A percentile compares a stretch with the other conserved stretches of the same genome.
Conservation (phyloP, 2,797 vertebrate species). For the Telmatherina bonti region DNA sequence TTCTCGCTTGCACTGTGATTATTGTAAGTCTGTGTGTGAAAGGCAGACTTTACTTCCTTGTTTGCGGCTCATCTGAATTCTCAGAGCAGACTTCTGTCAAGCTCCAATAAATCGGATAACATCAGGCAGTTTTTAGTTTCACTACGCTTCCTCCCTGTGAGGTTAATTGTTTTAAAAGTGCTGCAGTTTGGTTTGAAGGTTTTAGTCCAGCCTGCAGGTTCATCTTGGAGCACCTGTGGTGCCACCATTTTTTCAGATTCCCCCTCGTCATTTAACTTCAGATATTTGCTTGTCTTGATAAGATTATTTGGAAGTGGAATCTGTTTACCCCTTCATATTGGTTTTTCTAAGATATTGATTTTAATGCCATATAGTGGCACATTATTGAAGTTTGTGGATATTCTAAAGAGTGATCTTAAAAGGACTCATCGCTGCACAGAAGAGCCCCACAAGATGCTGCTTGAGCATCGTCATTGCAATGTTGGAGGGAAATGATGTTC, state of each 20-base stretch:
- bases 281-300: constrained; percentile 30
- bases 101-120: constrained; percentile 46
- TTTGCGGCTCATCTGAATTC: constrained; percentile 53
- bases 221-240: constrained; percentile 40
- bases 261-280: constrained; percentile 32
- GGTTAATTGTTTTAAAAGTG: constrained; percentile 65
- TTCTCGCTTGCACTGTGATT: constrained; percentile 25
- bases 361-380: background rate
- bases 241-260: constrained; percentile 34
- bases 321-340: background rate
- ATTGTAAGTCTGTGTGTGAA: constrained; percentile 31
- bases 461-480: too few relatives aligned
- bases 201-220: constrained; percentile 43
- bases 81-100: constrained; percentile 41
- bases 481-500: too few relatives aligned
- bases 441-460: too few relatives aligned
- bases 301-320: constrained; percentile 31
- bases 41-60: constrained; percentile 35
- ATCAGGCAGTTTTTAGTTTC: constrained; percentile 54
- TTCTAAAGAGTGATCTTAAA: background rate
- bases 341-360: background rate
- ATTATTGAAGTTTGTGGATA: background rate
- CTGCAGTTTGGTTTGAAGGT: constrained; percentile 46
- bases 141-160: constrained; percentile 50
- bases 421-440: too few relatives aligned